Evolutionary conservation across 1,140 invertebrate species (phyloP).

Genomic region (Odontomachus brunneus): DNA sequence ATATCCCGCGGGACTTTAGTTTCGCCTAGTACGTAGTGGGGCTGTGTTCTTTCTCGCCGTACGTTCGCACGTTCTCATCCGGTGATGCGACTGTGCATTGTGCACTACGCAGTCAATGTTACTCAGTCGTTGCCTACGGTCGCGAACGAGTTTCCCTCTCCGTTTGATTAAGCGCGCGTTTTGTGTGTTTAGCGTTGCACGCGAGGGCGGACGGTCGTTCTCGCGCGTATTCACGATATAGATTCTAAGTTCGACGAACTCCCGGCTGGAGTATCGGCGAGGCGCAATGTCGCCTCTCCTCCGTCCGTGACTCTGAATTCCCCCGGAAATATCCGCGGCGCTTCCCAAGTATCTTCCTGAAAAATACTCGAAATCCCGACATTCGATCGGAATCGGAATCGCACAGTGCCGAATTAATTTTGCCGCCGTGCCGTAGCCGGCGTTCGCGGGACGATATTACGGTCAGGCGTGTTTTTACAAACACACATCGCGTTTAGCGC

Average conservation of each 20-base stretch:
- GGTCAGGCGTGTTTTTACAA: background rate
- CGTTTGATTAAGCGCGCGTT: slow-evolving; percentile 39
- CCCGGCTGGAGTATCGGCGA: background rate
- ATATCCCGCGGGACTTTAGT: slow-evolving; percentile 67
- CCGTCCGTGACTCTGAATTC: background rate
- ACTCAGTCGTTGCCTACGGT: slow-evolving; percentile 65
- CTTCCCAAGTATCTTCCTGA: slow-evolving; percentile 18
- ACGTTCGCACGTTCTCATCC: slow-evolving; percentile 30
- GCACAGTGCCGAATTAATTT: background rate
- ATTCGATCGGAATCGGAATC: background rate
- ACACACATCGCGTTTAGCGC: background rate
- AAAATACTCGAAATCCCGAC: background rate
- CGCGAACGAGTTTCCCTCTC: slow-evolving; percentile 39
- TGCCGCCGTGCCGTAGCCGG: background rate
- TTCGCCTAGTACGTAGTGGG: slow-evolving; percentile 46
- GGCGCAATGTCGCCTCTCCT: background rate
- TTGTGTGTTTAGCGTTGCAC: slow-evolving; percentile 2
- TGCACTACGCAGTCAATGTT: slow-evolving; percentile 67
- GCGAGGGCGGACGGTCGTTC: slow-evolving; percentile 11
- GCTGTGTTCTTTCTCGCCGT: slow-evolving; percentile 8
- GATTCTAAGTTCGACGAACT: slow-evolving; percentile 57
- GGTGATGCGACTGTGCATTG: slow-evolving; percentile 56
- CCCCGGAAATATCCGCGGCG: background rate
- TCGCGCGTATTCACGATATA: background rate
- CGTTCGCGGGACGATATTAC: background rate